These are phyloP conservation scores for Hybognathus amarus DNA, from an alignment of 2,797 vertebrate genomes.

Conservation along the genomic window DNA sequence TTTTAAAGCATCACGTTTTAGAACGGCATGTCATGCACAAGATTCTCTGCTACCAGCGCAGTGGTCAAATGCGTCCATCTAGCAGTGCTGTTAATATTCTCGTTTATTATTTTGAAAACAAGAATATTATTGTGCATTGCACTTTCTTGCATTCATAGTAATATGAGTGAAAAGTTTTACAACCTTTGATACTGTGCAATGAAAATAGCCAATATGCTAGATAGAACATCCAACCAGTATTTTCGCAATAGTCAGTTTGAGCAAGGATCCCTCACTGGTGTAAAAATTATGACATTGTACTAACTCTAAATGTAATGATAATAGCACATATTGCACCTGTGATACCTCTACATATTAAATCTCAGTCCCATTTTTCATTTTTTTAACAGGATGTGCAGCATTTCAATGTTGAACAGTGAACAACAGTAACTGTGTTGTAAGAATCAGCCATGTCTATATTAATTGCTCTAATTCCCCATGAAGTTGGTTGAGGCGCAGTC, in stretches of 20 bases:
- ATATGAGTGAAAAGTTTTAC: not conserved
- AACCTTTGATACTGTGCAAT: not conserved
- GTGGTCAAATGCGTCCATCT: too few relatives aligned
- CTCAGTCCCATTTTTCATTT: not conserved
- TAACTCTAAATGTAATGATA: not conserved
- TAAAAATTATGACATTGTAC: not conserved
- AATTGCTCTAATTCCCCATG: conserved; percentile 40
- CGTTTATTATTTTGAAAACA: too few relatives aligned
- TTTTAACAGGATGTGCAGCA: conserved; percentile 6
- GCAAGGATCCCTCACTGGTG: not conserved
- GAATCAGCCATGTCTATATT: conserved; percentile 29
- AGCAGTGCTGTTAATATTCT: too few relatives aligned
- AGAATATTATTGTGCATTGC: too few relatives aligned
- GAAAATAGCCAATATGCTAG: not conserved
- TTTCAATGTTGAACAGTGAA: conserved; percentile 17
- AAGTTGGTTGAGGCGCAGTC: conserved; percentile 30
- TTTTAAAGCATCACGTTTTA: too few relatives aligned
- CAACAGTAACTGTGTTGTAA: conserved; percentile 9
- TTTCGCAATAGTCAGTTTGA: not conserved
- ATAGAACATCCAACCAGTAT: not conserved
- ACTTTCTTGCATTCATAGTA: too few relatives aligned
- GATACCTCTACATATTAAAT: conserved; percentile 2
- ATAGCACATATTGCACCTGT: not conserved
- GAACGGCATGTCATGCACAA: too few relatives aligned
- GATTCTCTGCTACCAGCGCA: too few relatives aligned